Evolutionary conservation across 1,140 invertebrate genomes (phyloP).

Genomic region (Solenopsis fugax): DNA sequence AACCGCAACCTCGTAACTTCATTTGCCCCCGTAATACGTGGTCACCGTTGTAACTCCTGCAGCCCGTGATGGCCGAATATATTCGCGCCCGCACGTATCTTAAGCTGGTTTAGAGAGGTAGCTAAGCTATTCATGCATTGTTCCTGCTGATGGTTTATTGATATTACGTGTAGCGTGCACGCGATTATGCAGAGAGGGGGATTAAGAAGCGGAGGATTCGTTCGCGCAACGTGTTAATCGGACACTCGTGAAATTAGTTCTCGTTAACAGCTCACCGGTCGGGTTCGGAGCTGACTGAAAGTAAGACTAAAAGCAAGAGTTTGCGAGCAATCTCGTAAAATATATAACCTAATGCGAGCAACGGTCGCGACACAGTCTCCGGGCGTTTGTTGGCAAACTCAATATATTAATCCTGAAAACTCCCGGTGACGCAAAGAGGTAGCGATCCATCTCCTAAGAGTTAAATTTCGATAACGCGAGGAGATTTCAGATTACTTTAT

Average conservation of each 20-base stretch:
- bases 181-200: constrained; percentile 6
- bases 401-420: constrained; percentile 33
- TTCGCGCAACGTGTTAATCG: constrained; percentile 29
- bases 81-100: constrained; percentile 50
- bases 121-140: constrained; percentile 52
- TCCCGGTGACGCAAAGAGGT: neutral
- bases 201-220: constrained; percentile 41
- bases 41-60: constrained; percentile 45
- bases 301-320: neutral
- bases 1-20: constrained; percentile 77
- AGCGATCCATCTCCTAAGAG: constrained; percentile 16
- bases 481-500: constrained; percentile 57
- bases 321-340: neutral
- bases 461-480: constrained; percentile 39
- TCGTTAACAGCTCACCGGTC: constrained; percentile 27
- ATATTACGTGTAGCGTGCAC: constrained; percentile 48
- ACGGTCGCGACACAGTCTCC: neutral
- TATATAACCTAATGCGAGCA: neutral
- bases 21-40: constrained; percentile 73
- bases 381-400: neutral
- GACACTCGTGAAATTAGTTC: constrained; percentile 43
- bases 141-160: constrained; percentile 62
- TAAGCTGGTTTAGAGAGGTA: constrained; percentile 51
- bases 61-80: constrained; percentile 58
- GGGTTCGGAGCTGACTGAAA: neutral